Evolutionary conservation across 2,797 vertebrate genomes (phyloP), one percentile per base, ranked within the genome.

Genomic region (Myioborus melanocephalus): DNA sequence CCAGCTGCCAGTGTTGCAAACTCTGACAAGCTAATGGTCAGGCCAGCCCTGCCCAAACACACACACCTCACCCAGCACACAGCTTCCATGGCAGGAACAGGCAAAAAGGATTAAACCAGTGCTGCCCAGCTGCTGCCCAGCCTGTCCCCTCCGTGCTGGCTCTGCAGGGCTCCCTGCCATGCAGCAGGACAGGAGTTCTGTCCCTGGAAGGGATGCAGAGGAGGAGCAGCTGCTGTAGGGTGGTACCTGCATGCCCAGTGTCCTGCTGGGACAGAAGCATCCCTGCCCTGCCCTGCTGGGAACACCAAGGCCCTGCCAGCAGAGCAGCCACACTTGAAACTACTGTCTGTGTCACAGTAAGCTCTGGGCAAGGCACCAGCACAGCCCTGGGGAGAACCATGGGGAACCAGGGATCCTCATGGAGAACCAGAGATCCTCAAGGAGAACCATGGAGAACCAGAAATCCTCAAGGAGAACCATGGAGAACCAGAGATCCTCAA

Each of bases 1-100:
- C 71, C 56, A 65, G 75, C 71, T 96, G 93, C 92, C 66, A 66
- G 80, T 9, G 44, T 2, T 79, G 81, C 63, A 89, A 95, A 95
- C 56, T 39, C 79, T 89, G 90, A 88, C 73, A 87, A 72, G 52
- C 34, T 13, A 24, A 61, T 5, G 11, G 73, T 6, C 5, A 26
- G 69, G 77, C 66, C 72, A 69, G 11, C 7, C 41, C 39, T 79
- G 21, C 7, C 9, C 70, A 28, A 56, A 17, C 34, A 55, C 35
- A 8, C 26, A 60, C 59, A 55, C 14, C 30, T 77, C n/a, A 49
- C n/a, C 46, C 26, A 3, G 12, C 5, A 39, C 6, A 37, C 26
- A 71, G 69, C 41, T 34, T 1, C 12, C 12, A 22, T 8, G 61
- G 14, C 1, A 2, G 3, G 20, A 70, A 28, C 24, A 49, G 37